A percentile compares a stretch with the other conserved stretches of the same genome.
Evolutionary conservation across 2,113 vertebrate genomes (phyloP).

Genomic region (Barnardius zonarius): DNA sequence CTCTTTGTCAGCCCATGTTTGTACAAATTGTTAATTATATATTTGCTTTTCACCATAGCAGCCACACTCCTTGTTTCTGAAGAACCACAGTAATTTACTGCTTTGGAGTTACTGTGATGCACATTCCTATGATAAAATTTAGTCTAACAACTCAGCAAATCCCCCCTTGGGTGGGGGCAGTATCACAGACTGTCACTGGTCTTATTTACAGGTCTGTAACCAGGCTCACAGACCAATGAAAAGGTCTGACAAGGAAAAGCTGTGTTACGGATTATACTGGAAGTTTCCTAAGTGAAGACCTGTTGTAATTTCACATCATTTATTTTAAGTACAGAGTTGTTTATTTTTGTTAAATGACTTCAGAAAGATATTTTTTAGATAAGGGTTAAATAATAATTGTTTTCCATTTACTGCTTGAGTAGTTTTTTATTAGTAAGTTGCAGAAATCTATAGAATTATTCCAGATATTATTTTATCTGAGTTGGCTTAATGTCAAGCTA

Average conservation of each 20-base stretch:
- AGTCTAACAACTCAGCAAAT: not conserved
- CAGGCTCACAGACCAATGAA: not conserved
- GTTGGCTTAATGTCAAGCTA: not conserved
- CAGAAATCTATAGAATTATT: not conserved
- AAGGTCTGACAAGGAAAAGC: not conserved
- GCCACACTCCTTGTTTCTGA: not conserved
- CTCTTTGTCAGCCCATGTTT: not conserved
- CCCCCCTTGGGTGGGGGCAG: not conserved
- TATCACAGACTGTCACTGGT: not conserved
- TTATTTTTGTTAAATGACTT: constrained; percentile 34
- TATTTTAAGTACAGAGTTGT: constrained; percentile 29
- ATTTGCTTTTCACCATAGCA: not conserved
- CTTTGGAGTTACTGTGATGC: not conserved
- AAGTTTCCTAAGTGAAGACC: not conserved
- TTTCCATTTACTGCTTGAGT: not conserved
- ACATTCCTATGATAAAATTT: not conserved
- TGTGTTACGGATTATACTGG: not conserved
- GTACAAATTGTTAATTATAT: not conserved
- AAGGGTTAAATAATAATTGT: not conserved
- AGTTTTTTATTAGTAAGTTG: not conserved
- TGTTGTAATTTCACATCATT: not conserved
- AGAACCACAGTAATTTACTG: not conserved
- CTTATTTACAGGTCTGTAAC: constrained; percentile 13
- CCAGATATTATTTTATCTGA: not conserved
- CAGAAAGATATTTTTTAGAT: constrained; percentile 11